Evolutionary conservation across 2,888 invertebrate genomes (phyloP).

Genomic region (Sinohyriopsis cumingii): DNA sequence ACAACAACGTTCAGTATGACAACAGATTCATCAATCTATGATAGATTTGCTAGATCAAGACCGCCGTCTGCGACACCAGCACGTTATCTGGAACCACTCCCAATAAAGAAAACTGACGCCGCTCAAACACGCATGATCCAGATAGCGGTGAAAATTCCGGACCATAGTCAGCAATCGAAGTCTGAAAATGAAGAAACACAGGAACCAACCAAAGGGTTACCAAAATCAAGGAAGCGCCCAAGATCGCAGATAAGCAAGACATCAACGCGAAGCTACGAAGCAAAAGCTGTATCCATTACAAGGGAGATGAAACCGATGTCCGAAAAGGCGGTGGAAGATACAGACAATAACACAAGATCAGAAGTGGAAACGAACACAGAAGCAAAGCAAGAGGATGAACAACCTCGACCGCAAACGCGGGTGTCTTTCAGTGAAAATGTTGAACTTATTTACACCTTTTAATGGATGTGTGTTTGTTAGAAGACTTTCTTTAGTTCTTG

Average conservation of each 20-base stretch:
- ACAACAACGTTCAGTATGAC: no score
- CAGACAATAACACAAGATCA: slow-evolving; percentile 3
- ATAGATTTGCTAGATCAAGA: no score
- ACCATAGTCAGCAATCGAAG: no score
- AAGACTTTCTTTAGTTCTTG: not conserved
- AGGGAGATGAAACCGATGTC: slow-evolving; percentile 28
- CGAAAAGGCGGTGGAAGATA: slow-evolving; percentile 18
- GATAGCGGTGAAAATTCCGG: no score
- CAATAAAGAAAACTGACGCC: no score
- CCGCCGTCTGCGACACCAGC: no score
- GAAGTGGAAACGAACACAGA: not conserved
- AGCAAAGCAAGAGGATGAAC: slow-evolving; percentile 1
- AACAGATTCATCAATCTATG: no score
- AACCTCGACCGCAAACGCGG: slow-evolving; percentile 16
- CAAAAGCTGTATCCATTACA: not conserved
- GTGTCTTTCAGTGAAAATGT: slow-evolving; percentile 39
- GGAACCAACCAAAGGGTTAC: no score
- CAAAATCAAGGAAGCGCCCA: not conserved
- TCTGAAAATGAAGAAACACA: no score
- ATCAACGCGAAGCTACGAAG: slow-evolving; percentile 4
- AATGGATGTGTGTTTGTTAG: not conserved
- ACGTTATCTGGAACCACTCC: no score
- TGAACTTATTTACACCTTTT: slow-evolving; percentile 7
- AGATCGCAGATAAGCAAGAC: slow-evolving; percentile 25
- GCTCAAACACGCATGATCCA: no score